Conservation (phyloP, 2,797 vertebrate species). For the Pseudochromis fuscus region DNA sequence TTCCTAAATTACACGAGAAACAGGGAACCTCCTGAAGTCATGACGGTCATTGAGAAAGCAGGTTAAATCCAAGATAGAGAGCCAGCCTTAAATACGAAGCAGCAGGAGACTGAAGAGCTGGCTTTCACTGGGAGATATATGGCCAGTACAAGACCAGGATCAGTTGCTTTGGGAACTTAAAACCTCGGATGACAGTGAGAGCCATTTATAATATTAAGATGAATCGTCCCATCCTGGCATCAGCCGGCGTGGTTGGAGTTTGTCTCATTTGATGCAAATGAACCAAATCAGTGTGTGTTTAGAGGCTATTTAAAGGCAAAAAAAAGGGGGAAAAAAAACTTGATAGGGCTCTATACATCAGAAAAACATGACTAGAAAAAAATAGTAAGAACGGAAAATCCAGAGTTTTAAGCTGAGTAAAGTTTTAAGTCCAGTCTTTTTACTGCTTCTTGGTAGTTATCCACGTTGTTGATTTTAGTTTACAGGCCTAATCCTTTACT, state of each 20-base stretch:
- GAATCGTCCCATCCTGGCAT: constrained; percentile 75
- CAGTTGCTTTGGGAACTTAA: constrained; percentile 85
- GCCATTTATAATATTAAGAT: constrained; percentile 84
- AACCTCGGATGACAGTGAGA: constrained; percentile 84
- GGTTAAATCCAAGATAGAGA: constrained; percentile 76
- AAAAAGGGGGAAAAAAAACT: neutral
- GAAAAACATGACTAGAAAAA: constrained; percentile 6
- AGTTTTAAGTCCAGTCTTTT: constrained; percentile 6
- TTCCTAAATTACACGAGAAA: constrained; percentile 61
- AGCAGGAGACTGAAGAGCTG: constrained; percentile 78
- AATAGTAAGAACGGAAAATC: neutral
- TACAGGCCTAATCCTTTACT: constrained; percentile 71
- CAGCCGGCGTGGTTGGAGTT: constrained; percentile 69
- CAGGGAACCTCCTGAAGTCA: constrained; percentile 48
- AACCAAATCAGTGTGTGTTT: constrained; percentile 64
- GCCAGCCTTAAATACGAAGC: constrained; percentile 81
- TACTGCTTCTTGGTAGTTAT: constrained; percentile 61
- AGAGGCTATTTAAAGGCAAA: constrained; percentile 48
- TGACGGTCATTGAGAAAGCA: constrained; percentile 57
- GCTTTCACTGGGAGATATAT: constrained; percentile 81
- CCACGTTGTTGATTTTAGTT: constrained; percentile 74
- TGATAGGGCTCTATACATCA: constrained; percentile 4
- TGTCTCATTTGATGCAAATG: constrained; percentile 81
- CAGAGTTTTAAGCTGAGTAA: neutral
- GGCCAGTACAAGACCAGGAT: constrained; percentile 75